Base-by-base conservation (phyloP, 1,140 invertebrate genomes). In the Dryas iulia region DNA sequence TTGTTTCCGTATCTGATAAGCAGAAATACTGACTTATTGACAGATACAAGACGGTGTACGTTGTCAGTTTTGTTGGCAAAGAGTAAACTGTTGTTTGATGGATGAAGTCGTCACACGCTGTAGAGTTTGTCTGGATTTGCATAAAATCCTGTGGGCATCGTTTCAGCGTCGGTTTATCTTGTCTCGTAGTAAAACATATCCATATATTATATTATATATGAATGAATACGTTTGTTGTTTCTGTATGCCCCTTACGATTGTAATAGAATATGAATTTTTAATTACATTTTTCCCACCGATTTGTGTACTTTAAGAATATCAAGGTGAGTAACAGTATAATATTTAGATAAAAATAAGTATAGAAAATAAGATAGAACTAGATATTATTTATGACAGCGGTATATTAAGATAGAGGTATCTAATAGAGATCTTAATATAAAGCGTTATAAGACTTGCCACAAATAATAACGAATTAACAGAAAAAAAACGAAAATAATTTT, bases 91-190 rank as follows among this genome's bases (percentile, higher is more conserved):
- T 31, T 31, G 33, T 39, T 39, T 39, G 33, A 7, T 30, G 30
- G 30, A 31, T 4, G 30, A 31, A 31, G 30, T 31, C 30, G 30
- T 31, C 30, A 31, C 8, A 31, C 8, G 5, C 21, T 24, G 52
- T 12, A n/a, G 25, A 25, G 52, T 25, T 54, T 25, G 21, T 11
- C 8, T 23, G 25, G 21, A 54, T 54, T 54, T 54, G 52, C 52
- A 54, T 54, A 54, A 23, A 54, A 54, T 25, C 52, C 52, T 54
- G 12, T 25, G 52, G 52, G 25, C 52, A 54, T 23, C 52, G 21
- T 54, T 54, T 54, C 12, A 12, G 52, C 21, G 52, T 54, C 52
- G 52, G 52, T 54, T 54, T 54, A 54, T 54, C 52, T 54, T 25
- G 52, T 25, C 25, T 54, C 52, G 52, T 25, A 12, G 25, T 54